A percentile compares a stretch with the other conserved stretches of the same genome.
Conservation (phyloP, 2,113 vertebrate genomes). For the Varanus salvator region DNA sequence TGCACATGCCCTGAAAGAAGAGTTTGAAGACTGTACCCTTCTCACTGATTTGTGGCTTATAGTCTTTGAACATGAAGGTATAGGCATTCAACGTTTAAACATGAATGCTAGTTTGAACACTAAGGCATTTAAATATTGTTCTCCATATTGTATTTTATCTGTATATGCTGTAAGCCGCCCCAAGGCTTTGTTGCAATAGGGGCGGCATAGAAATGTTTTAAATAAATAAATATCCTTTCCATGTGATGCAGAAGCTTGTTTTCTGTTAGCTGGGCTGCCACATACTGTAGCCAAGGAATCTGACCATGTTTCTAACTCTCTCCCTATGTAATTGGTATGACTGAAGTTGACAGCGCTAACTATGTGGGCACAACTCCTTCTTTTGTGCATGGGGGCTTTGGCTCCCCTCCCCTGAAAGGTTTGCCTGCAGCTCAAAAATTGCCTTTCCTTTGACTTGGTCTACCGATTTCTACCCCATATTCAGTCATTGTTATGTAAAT, state of each 20-base stretch:
- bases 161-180: too few relatives aligned
- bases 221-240: too few relatives aligned
- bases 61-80: not conserved
- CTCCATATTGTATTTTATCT: too few relatives aligned
- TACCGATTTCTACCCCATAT: constrained; percentile 27
- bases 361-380: not conserved
- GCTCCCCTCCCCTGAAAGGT: constrained; percentile 9
- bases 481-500: constrained; percentile 55
- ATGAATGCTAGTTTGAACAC: not conserved
- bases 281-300: not conserved
- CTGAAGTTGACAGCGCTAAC: not conserved
- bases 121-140: too few relatives aligned
- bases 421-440: constrained; percentile 2
- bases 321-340: not conserved
- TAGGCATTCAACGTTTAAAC: not conserved
- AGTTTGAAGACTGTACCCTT: not conserved
- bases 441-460: constrained; percentile 49
- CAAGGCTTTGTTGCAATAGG: too few relatives aligned
- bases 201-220: too few relatives aligned
- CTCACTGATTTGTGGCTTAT: not conserved
- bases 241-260: not conserved
- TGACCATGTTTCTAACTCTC: not conserved
- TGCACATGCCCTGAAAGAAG: not conserved
- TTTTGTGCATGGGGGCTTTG: not conserved
- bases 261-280: not conserved